These are phyloP conservation scores for Minunthozetes semirufus DNA, from an alignment of 2,888 invertebrate species.

Conservation along the genomic window DNA sequence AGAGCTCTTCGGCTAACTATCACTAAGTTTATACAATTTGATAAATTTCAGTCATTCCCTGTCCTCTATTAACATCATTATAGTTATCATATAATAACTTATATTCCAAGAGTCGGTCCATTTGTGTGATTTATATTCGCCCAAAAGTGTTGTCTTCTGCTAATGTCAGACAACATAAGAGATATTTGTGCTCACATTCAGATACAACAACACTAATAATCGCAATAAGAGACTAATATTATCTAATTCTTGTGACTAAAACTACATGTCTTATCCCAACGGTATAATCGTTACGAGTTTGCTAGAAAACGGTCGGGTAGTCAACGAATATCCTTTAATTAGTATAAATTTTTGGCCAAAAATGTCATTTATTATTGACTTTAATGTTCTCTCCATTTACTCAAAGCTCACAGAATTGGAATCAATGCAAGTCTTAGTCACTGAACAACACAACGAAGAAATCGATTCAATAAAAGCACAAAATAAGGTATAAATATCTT, in stretches of 20 bases:
- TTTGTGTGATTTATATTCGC: neutral
- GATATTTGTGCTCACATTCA: neutral
- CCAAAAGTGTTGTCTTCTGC: neutral
- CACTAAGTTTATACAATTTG: too few relatives aligned
- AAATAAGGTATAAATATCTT: conserved; percentile 44
- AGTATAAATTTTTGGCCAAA: neutral
- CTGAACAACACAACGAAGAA: conserved; percentile 52
- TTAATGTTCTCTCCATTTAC: conserved; percentile 15
- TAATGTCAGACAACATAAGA: neutral
- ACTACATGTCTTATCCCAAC: conserved; percentile 6
- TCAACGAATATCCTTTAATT: conserved; percentile 1
- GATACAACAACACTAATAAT: conserved; percentile 16
- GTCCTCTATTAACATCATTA: too few relatives aligned
- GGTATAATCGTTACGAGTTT: neutral
- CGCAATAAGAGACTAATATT: neutral
- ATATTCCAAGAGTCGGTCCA: neutral
- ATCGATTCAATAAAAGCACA: conserved; percentile 50
- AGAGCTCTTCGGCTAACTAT: too few relatives aligned
- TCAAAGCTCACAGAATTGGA: conserved; percentile 47
- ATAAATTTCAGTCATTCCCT: too few relatives aligned
- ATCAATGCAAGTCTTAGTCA: conserved; percentile 44
- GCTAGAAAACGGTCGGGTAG: neutral
- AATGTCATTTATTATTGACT: conserved; percentile 2
- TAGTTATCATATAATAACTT: neutral
- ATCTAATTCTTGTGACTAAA: neutral